Conservation (phyloP, 1,140 invertebrate species). For the Harlomillsia oculata region DNA sequence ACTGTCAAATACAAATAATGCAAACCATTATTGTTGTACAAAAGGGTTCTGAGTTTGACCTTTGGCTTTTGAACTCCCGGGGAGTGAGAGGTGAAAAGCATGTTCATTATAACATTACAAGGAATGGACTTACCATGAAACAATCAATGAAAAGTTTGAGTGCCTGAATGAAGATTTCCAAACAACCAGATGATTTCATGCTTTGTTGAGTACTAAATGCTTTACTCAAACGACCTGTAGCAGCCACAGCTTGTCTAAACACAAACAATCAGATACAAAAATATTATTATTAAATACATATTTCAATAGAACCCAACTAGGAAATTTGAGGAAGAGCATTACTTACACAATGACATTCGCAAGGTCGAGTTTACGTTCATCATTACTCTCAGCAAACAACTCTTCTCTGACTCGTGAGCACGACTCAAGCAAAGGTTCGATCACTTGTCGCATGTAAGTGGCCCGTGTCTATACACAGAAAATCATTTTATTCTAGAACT, state of each 20-base stretch:
- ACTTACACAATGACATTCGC: conserved; percentile 8
- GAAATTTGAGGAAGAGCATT: no score
- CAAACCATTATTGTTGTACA: conserved; percentile 10
- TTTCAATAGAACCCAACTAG: no score
- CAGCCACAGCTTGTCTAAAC: conserved; percentile 44
- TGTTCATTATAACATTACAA: no score
- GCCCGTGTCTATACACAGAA: conserved; percentile 41
- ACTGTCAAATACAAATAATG: not conserved
- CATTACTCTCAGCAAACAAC: conserved; percentile 39
- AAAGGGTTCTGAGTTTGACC: no score
- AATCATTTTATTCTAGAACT: not conserved
- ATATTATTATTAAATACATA: no score
- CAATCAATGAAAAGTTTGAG: conserved; percentile 46
- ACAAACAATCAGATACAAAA: conserved; percentile 3
- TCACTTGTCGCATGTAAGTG: conserved; percentile 41
- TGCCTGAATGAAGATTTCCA: conserved; percentile 45
- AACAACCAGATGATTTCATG: conserved; percentile 47
- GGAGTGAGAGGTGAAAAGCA: not conserved
- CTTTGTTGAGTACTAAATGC: conserved; percentile 50
- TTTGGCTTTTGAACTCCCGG: not conserved
- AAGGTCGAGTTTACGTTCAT: conserved; percentile 23
- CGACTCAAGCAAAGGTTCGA: conserved; percentile 43
- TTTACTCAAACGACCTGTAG: conserved; percentile 50
- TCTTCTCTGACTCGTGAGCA: conserved; percentile 40
- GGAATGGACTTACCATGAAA: conserved; percentile 43